These are phyloP conservation scores for Clarias pachynema DNA, from an alignment of 2,797 vertebrate species.

Conservation along the genomic window DNA sequence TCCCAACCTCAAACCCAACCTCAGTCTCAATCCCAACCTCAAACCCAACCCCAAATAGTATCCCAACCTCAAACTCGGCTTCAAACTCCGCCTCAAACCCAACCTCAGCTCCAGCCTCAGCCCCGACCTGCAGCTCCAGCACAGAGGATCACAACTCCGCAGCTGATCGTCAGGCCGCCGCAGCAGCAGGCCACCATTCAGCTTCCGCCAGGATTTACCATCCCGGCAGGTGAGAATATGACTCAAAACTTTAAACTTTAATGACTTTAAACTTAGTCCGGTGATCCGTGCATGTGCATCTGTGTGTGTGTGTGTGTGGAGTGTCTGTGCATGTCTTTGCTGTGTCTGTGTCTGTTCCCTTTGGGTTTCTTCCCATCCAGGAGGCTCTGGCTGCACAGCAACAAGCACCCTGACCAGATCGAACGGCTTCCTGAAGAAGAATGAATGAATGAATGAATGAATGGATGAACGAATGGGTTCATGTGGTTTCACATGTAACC, in stretches of 20 bases:
- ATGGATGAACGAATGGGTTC: background rate
- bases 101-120: conserved; percentile 57
- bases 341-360: background rate
- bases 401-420: background rate
- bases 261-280: too few species aligned
- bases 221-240: conserved; percentile 81
- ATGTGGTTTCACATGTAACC: background rate
- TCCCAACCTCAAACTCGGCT: background rate
- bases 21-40: too few species aligned
- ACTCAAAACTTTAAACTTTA: too few species aligned
- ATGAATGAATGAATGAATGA: background rate
- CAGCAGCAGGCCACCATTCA: conserved; percentile 87
- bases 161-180: conserved; percentile 84
- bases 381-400: background rate
- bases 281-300: background rate
- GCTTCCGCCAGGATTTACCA: conserved; percentile 86
- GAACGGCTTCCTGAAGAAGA: background rate
- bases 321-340: background rate
- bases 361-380: background rate
- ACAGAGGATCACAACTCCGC: conserved; percentile 81
- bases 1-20: background rate
- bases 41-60: background rate
- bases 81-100: background rate
- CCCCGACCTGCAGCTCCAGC: conserved; percentile 73
- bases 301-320: background rate